Conservation (phyloP, 2,888 invertebrate genomes). For the Doris montereyensis region DNA sequence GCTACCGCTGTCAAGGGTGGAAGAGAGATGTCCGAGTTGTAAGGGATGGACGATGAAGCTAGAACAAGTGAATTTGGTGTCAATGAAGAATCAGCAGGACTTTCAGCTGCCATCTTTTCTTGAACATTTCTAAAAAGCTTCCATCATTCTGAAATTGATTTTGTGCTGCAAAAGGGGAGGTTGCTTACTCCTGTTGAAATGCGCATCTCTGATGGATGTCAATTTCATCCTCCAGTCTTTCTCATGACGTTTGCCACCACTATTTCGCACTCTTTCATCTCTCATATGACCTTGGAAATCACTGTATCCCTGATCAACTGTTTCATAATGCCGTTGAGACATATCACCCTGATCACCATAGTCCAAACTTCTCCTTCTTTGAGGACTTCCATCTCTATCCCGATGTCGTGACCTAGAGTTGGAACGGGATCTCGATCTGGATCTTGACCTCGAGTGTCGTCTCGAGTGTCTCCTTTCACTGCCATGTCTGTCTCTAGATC, state of each 20-base stretch:
- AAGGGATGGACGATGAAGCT: conserved; percentile 39
- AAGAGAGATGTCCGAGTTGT: conserved; percentile 30
- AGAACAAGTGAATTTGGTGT: conserved; percentile 41
- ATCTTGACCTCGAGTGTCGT: too few relatives aligned
- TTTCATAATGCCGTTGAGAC: background rate
- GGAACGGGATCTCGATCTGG: background rate
- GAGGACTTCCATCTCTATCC: conserved; percentile 3
- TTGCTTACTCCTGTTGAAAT: conserved; percentile 28
- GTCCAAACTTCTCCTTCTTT: conserved; percentile 24
- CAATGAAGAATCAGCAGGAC: conserved; percentile 20
- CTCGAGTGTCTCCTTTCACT: background rate
- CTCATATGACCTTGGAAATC: background rate
- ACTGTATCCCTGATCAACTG: background rate
- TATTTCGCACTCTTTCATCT: background rate
- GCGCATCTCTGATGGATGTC: conserved; percentile 34
- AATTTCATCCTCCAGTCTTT: conserved; percentile 35
- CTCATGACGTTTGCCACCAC: conserved; percentile 21
- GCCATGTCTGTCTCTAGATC: too few relatives aligned
- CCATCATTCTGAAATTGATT: conserved; percentile 87
- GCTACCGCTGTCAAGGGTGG: conserved; percentile 35
- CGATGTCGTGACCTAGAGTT: background rate
- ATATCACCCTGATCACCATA: background rate
- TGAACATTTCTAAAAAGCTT: conserved; percentile 91
- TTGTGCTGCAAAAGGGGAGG: conserved; percentile 29
- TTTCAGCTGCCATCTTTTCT: conserved; percentile 75